These are phyloP conservation scores for Hanleya hanleyi DNA, from an alignment of 2,888 invertebrate species.

Conservation along the genomic window DNA sequence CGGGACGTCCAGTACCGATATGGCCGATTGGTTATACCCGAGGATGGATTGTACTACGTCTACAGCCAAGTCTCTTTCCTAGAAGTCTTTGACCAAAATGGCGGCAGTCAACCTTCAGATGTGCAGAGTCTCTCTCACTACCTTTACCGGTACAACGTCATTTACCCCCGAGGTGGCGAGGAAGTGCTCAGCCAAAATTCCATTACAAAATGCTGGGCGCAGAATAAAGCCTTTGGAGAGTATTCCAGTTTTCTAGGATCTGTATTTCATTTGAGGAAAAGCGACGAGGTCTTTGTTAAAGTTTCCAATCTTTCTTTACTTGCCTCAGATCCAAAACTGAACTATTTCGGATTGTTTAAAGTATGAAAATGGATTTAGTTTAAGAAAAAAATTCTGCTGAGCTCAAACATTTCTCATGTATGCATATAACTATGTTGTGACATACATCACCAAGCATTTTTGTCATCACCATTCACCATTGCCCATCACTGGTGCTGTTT, in stretches of 20 bases:
- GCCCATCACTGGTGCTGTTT: slow-evolving; percentile 58
- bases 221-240: slow-evolving; percentile 60
- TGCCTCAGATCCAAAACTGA: slow-evolving; percentile 56
- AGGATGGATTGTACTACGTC: slow-evolving; percentile 61
- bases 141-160: slow-evolving; percentile 58
- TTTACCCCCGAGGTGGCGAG: slow-evolving; percentile 62
- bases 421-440: slow-evolving; percentile 47
- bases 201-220: slow-evolving; percentile 62
- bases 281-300: slow-evolving; percentile 65
- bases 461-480: slow-evolving; percentile 55
- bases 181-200: slow-evolving; percentile 63
- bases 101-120: slow-evolving; percentile 31
- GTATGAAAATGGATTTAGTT: slow-evolving; percentile 54
- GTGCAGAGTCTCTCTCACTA: slow-evolving; percentile 56
- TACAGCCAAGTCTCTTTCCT: slow-evolving; percentile 64
- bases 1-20: slow-evolving; percentile 53
- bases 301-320: slow-evolving; percentile 63
- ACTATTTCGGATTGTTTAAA: slow-evolving; percentile 64
- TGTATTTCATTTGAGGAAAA: slow-evolving; percentile 59
- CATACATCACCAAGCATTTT: too few species aligned
- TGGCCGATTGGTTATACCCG: slow-evolving; percentile 61
- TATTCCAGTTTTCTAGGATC: slow-evolving; percentile 67
- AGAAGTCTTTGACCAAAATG: slow-evolving; percentile 46
- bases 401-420: slow-evolving; percentile 58
- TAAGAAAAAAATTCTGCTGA: slow-evolving; percentile 55